A percentile compares a stretch with the other conserved stretches of the same genome.
phyloP scores from a whole-genome alignment of 2,113 vertebrate genomes.

The Symphodus melops region DNA sequence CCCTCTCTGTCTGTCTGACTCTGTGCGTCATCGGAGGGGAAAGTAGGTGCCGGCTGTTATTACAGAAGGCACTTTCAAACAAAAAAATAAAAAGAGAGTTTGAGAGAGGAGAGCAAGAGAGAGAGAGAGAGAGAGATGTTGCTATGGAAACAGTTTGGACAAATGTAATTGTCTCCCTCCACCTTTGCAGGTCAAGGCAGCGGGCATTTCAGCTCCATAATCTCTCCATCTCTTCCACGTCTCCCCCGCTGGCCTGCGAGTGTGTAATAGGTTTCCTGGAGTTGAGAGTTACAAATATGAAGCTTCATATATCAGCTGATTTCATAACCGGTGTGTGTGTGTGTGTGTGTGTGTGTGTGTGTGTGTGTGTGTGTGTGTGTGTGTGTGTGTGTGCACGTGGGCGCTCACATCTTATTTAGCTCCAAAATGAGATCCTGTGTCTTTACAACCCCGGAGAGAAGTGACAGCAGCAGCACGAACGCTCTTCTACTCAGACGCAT shows the following conservation, averaged over 20 bases:
- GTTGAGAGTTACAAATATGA: slow-evolving; percentile 19
- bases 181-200: slow-evolving; percentile 69
- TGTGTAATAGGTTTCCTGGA: slow-evolving; percentile 29
- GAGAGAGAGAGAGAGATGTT: slow-evolving; percentile 39
- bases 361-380: neutral
- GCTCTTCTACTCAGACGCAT: neutral
- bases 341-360: neutral
- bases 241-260: slow-evolving; percentile 7
- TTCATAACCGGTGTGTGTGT: slow-evolving; percentile 4
- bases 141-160: slow-evolving; percentile 74
- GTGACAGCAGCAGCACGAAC: neutral
- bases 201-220: slow-evolving; percentile 41
- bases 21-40: slow-evolving; percentile 31
- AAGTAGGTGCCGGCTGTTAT: slow-evolving; percentile 36
- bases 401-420: neutral
- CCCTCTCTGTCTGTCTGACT: slow-evolving; percentile 7
- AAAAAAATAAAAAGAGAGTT: neutral
- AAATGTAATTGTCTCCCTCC: slow-evolving; percentile 68
- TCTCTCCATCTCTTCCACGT: slow-evolving; percentile 32
- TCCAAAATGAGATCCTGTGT: slow-evolving; percentile 12
- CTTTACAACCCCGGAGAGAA: neutral
- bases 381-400: neutral
- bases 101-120: neutral
- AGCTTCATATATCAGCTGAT: slow-evolving; percentile 18
- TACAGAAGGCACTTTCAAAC: slow-evolving; percentile 15